phyloP scores from a whole-genome alignment of 2,113 vertebrate genomes.

The Lagopus leucura region DNA sequence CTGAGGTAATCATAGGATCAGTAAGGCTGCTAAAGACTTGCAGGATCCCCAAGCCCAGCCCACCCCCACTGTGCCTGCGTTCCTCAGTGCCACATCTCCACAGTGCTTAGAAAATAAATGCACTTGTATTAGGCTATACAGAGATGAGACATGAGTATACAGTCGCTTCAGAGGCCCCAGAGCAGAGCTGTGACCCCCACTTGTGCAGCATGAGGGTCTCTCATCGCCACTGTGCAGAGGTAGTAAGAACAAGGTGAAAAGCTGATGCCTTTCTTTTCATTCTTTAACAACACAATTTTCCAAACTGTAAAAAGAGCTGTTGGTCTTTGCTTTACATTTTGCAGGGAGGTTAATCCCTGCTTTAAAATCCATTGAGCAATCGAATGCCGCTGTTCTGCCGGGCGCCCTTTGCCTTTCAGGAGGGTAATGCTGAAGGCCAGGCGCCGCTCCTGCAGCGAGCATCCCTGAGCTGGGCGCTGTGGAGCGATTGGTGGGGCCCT shows the following conservation, averaged over 20 bases:
- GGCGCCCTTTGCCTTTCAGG: not conserved
- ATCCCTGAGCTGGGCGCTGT: not conserved
- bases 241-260: not conserved
- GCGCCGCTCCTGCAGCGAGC: not conserved
- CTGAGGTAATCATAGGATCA: not conserved
- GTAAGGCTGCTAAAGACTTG: too few species aligned
- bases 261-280: too few species aligned
- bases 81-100: too few species aligned
- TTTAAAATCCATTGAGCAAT: not conserved
- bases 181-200: not conserved
- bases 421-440: not conserved
- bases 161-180: not conserved
- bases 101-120: not conserved
- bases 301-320: not conserved
- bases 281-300: not conserved
- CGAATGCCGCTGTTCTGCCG: not conserved
- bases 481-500: not conserved
- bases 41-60: too few species aligned
- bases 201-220: not conserved
- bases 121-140: accelerated
- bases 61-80: too few species aligned
- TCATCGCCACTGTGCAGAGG: not conserved
- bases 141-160: not conserved
- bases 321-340: not conserved
- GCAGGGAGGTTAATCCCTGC: not conserved